Conservation (phyloP, 2,113 vertebrate genomes). For the Gulo gulo region DNA sequence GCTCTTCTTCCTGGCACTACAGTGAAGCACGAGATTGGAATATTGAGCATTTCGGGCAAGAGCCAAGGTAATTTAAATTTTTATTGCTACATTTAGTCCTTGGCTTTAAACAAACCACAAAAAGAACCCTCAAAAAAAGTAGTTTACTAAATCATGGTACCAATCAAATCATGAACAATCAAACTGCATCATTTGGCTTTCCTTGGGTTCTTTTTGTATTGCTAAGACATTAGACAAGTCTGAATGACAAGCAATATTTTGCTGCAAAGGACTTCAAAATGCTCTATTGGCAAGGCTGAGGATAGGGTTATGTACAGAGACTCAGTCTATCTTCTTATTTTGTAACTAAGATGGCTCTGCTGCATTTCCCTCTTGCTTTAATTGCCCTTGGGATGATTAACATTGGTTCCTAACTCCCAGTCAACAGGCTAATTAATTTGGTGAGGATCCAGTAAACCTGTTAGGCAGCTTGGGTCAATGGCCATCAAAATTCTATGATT, state of each 20-base stretch:
- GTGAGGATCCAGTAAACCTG: not conserved
- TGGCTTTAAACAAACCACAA: conserved; percentile 66
- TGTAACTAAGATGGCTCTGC: not conserved
- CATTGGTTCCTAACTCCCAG: not conserved
- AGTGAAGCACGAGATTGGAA: not conserved
- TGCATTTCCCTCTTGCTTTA: not conserved
- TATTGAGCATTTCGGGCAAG: conserved; percentile 34
- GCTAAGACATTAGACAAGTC: conserved; percentile 36
- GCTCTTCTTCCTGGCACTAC: conserved; percentile 25
- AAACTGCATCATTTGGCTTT: conserved; percentile 50
- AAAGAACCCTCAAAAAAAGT: conserved; percentile 51
- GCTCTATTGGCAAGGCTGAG: not conserved
- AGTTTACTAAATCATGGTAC: conserved; percentile 64
- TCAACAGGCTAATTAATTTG: conserved; percentile 8
- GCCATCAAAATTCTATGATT: conserved; percentile 21
- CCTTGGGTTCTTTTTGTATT: conserved; percentile 14
- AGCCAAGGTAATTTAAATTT: conserved; percentile 73
- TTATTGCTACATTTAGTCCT: conserved; percentile 66
- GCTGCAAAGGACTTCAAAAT: not conserved
- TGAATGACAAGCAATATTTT: conserved; percentile 37
- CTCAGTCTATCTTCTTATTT: not conserved
- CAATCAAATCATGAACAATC: conserved; percentile 52
- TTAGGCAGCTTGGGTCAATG: conserved; percentile 31
- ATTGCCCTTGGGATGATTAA: not conserved
- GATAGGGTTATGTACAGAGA: not conserved